Evolutionary conservation across 2,888 invertebrate species (phyloP), one percentile per base, ranked within the genome.

Genomic region (Beris chalybata): DNA sequence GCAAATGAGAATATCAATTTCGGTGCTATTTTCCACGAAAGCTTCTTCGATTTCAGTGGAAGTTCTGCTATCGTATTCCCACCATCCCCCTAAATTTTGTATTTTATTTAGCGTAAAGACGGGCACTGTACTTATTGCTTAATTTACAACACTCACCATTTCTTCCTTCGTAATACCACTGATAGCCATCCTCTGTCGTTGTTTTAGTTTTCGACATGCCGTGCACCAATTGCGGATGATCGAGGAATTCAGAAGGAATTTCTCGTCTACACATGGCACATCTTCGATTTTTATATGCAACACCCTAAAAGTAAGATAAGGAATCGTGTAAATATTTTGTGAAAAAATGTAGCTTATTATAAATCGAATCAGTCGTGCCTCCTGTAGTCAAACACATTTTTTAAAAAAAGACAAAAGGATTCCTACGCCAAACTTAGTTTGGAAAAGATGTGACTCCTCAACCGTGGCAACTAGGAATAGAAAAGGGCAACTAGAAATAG

Each of bases 161-260:
- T 74, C 92, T 83, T 30, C 97, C 96, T 83, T 97, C 95, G 78
- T 97, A 97, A 81, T 92, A 97, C 97, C 97, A 97, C 74, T 94
- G 93, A 75, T 90, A 92, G 31, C 87, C 89, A 74, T 89, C 90
- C 74, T 88, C 86, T 5, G 82, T 81, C 48, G 83, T 78, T 44
- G 77, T 82, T 4, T 81, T 75, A 65, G 81, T 79, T 47, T 80
- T 77, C 69, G 83, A 79, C 45, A 82, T 82, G 29, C 82, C 77
- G 67, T 88, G 85, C 32, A 96, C 82, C 56, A 97, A 80, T 58
- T 89, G 86, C 1, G 97, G 96, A 77, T 92, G 89, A 72, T 94
- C 91, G 48, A 96, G 83, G 77, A 92, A 96, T 78, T 94, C 92
- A 32, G 86, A 79, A n/a, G 96, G 95, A 69, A 97, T 95, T 77